phyloP scores from a whole-genome alignment of 2,113 vertebrate species.

The Circaetus cinerascens region DNA sequence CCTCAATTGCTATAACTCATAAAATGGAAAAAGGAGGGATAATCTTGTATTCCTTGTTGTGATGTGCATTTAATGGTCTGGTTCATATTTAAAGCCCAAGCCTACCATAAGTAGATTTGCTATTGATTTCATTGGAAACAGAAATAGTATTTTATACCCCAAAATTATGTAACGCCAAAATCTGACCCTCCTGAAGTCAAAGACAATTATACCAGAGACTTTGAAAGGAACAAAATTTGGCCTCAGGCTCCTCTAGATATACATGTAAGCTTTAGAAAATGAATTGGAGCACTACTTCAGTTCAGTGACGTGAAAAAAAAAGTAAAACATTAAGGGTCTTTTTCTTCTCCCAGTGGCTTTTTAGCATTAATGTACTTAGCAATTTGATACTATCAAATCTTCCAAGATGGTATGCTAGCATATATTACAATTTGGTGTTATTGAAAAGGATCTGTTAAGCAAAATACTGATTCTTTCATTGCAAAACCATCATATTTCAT shows the following conservation, averaged over 20 bases:
- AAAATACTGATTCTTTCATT: not conserved
- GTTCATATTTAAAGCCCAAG: not conserved
- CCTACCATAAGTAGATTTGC: not conserved
- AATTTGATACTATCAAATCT: not conserved
- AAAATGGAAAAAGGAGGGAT: not conserved
- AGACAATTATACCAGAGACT: not conserved
- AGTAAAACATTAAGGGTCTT: not conserved
- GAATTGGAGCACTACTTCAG: not conserved
- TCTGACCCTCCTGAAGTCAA: not conserved
- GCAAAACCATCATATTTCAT: not conserved
- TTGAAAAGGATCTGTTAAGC: not conserved
- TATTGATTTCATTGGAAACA: not conserved
- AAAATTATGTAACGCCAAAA: not conserved
- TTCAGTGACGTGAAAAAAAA: not conserved
- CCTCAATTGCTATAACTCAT: not conserved
- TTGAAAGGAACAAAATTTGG: not conserved
- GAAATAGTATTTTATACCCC: not conserved
- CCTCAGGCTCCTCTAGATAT: not conserved
- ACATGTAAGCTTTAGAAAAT: not conserved
- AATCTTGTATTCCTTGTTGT: not conserved
- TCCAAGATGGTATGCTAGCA: not conserved
- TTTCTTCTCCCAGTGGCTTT: not conserved
- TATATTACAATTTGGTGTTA: not conserved
- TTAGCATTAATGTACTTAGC: not conserved
- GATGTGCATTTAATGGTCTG: not conserved